These are phyloP conservation scores for Vulpes lagopus DNA, from an alignment of 2,113 vertebrate genomes.

Conservation along the genomic window DNA sequence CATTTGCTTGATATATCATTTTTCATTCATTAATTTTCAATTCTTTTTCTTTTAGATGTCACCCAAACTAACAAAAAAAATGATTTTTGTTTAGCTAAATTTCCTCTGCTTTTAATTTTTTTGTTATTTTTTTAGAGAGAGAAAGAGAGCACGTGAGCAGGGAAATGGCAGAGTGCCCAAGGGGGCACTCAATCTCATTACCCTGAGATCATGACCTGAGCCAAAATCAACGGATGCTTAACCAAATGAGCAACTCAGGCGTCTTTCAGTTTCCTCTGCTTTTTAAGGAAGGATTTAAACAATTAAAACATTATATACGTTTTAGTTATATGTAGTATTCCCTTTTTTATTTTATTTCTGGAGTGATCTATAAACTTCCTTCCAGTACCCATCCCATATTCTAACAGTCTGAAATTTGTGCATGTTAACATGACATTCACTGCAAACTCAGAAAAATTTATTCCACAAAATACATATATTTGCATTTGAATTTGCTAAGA, in stretches of 20 bases:
- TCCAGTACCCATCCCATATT: background rate
- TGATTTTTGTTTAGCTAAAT: background rate
- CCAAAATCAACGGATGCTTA: background rate
- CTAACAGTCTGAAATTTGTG: background rate
- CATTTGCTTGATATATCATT: background rate
- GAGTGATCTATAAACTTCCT: background rate
- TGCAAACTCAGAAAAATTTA: background rate
- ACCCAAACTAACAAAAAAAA: background rate
- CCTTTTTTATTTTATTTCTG: background rate
- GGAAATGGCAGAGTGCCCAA: background rate
- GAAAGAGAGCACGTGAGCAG: background rate
- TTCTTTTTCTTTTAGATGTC: background rate
- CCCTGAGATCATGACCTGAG: background rate
- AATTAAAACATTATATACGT: background rate
- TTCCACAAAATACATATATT: background rate
- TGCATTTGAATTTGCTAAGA: background rate
- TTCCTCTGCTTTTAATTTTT: background rate
- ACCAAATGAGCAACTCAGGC: background rate
- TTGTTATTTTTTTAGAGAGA: no score
- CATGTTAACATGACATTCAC: background rate
- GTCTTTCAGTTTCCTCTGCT: background rate
- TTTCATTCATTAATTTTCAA: background rate
- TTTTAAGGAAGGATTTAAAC: background rate
- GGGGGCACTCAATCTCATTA: background rate
- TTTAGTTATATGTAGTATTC: background rate